Base-by-base conservation (phyloP, 2,888 invertebrate genomes). In the Frankliniella fusca region DNA sequence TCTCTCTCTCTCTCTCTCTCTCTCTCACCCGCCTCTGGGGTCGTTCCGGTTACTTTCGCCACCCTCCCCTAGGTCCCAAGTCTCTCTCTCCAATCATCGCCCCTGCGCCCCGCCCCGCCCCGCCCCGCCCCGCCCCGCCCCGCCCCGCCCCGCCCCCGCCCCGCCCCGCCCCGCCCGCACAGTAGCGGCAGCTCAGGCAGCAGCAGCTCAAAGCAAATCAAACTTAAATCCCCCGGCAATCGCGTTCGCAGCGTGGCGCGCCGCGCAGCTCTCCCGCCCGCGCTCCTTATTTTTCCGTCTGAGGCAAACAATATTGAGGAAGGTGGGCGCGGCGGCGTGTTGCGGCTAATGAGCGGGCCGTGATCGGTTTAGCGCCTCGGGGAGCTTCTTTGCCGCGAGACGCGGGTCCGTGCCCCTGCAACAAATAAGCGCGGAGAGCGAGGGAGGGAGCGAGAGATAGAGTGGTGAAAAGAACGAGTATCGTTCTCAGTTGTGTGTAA, bases 291-390 rank as follows among this genome's bases (percentile, higher is more conserved):
- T 61, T 61, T 61, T n/a, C 61, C n/a, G 61, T 61, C n/a, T 61
- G 61, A 61, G 61, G 61, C 61, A 61, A 61, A 61, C n/a, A 61
- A 61, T n/a, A 61, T 61, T 61, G 61, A 3, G 15, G 11, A 18
- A n/a, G 18, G 61, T 10, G 61, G 61, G 61, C 15, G n/a, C 18
- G 61, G 54, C 54, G 54, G 54, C 54, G 54, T 54, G 54, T 54
- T 15, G 61, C 61, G 61, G 61, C 61, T 61, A 61, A 61, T 61
- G n/a, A 61, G 61, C 20, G 61, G 20, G 20, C 61, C 61, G 15
- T 61, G 61, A 61, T 61, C 61, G 61, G 61, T 61, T 61, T 61
- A 61, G 61, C 61, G n/a, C 61, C 61, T 20, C 61, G 61, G 61
- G 61, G 61, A 61, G 61, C 38, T 38, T n/a, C n/a, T n/a, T n/a